Conservation (phyloP, 2,797 vertebrate species). For the Allobates femoralis region DNA sequence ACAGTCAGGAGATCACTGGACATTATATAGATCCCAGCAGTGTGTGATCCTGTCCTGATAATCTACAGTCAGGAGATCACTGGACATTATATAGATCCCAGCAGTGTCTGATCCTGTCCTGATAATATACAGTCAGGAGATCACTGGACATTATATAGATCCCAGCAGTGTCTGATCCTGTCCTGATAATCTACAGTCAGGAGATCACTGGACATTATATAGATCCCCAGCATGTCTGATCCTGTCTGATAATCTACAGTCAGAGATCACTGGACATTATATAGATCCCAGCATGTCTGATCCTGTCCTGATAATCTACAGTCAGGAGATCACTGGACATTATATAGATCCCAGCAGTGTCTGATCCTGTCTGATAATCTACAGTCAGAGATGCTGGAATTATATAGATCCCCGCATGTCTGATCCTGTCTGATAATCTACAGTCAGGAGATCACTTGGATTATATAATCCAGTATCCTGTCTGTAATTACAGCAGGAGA, state of each 20-base stretch:
- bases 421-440: too few species aligned
- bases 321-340: conserved; percentile 1
- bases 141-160: not conserved
- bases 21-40: not conserved
- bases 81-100: conserved; percentile 19
- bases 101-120: conserved; percentile 15
- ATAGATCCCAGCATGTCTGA: not conserved
- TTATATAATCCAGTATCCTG: too few species aligned
- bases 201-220: conserved; percentile 26
- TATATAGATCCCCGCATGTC: not conserved
- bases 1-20: not conserved
- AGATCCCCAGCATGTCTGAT: conserved; percentile 8
- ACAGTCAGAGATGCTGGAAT: too few species aligned
- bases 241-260: not conserved
- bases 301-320: not conserved
- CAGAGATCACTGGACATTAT: not conserved
- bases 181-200: not conserved
- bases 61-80: not conserved
- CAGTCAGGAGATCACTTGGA: not conserved
- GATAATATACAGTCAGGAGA: conserved; percentile 29
- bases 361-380: conserved; percentile 8
- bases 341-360: not conserved
- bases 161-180: not conserved
- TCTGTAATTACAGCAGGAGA: too few species aligned
- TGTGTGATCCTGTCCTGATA: conserved; percentile 7